These are phyloP conservation scores for Eumacrocentrus americanus DNA, from an alignment of 2,888 invertebrate species.

Conservation along the genomic window DNA sequence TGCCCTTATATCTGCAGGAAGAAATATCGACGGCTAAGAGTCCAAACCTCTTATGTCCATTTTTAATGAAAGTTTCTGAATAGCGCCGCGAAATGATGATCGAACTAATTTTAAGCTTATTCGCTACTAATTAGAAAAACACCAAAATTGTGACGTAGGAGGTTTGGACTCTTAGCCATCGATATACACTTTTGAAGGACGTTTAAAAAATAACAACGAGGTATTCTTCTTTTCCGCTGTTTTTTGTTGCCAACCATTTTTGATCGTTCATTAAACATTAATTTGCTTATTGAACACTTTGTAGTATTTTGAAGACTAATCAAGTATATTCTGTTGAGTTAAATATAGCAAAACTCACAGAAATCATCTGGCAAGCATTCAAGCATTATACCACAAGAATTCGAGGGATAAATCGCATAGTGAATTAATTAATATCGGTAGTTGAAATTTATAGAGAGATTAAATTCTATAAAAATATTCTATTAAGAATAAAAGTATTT, in stretches of 20 bases:
- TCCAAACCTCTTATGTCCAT: too few species aligned
- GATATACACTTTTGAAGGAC: conserved; percentile 84
- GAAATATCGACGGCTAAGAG: too few species aligned
- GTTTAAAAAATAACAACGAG: conserved; percentile 67
- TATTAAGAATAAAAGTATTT: too few species aligned
- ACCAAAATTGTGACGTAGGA: too few species aligned
- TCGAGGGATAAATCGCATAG: conserved; percentile 65
- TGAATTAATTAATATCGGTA: conserved; percentile 69
- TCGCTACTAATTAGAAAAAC: too few species aligned
- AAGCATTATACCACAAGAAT: conserved; percentile 71
- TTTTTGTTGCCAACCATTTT: background rate
- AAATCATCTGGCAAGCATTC: conserved; percentile 87
- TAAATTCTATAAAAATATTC: too few species aligned
- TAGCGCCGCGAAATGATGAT: too few species aligned
- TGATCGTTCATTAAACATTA: background rate
- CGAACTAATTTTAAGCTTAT: too few species aligned
- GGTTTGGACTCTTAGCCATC: too few species aligned
- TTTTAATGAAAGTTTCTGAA: too few species aligned
- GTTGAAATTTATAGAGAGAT: conserved; percentile 62
- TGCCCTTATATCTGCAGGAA: conserved; percentile 81
- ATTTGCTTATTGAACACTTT: background rate
- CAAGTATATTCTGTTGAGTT: conserved; percentile 84
- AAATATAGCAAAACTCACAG: conserved; percentile 83
- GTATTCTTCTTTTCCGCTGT: conserved; percentile 40
- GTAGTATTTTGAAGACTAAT: conserved; percentile 77